Percentiles rank a stretch among this genome's conserved stretches.
phyloP scores from a whole-genome alignment of 1,140 invertebrate genomes.

The Drusus annulatus region DNA sequence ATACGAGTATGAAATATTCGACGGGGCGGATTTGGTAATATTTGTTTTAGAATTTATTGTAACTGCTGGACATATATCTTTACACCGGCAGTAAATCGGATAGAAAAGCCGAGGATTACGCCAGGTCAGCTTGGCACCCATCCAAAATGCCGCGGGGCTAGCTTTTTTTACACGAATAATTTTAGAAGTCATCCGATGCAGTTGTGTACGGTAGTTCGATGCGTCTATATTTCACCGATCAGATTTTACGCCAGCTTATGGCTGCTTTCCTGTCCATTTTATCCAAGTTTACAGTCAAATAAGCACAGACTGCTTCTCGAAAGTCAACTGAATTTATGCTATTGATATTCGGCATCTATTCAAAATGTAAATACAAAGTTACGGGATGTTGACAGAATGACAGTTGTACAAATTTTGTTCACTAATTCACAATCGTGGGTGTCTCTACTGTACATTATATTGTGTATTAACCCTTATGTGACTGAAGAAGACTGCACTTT shows the following conservation, averaged over 20 bases:
- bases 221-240: neutral
- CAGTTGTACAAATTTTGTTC: too few relatives aligned
- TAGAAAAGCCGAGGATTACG: slow-evolving; percentile 54
- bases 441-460: too few relatives aligned
- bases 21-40: slow-evolving; percentile 49
- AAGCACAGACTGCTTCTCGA: too few relatives aligned
- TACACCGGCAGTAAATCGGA: slow-evolving; percentile 56
- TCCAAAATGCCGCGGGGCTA: slow-evolving; percentile 36
- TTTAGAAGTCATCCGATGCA: slow-evolving; percentile 29
- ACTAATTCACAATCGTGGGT: too few relatives aligned
- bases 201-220: neutral
- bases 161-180: slow-evolving; percentile 41
- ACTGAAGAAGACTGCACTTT: too few relatives aligned
- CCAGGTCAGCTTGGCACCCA: slow-evolving; percentile 49
- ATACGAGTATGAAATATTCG: slow-evolving; percentile 41
- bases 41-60: slow-evolving; percentile 57
- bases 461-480: too few relatives aligned
- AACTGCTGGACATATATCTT: slow-evolving; percentile 49
- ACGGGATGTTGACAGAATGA: too few relatives aligned
- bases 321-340: too few relatives aligned
- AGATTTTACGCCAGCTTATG: neutral
- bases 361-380: too few relatives aligned
- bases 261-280: too few relatives aligned
- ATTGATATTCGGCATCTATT: too few relatives aligned
- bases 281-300: too few relatives aligned